phyloP scores from a whole-genome alignment of 2,797 vertebrate species.

The Pseudochromis fuscus region DNA sequence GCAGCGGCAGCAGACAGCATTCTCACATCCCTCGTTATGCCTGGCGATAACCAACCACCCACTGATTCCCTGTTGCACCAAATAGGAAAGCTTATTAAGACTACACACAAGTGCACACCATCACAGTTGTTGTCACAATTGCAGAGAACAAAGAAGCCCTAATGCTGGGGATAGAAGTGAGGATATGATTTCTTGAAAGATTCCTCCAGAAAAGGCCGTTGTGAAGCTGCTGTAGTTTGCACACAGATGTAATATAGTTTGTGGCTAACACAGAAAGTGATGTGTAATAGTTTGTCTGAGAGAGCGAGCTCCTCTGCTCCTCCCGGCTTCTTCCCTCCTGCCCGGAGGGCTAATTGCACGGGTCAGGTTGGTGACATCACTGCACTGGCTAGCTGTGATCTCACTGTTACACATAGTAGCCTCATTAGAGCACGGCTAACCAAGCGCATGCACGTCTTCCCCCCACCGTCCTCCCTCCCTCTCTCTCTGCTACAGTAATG shows the following conservation, averaged over 20 bases:
- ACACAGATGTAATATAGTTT: constrained; percentile 16
- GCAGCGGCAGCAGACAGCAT: constrained; percentile 35
- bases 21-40: constrained; percentile 63
- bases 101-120: constrained; percentile 31
- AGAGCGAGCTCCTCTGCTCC: neutral
- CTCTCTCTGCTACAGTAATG: constrained; percentile 47
- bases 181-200: constrained; percentile 21
- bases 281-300: constrained; percentile 14
- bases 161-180: neutral
- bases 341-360: constrained; percentile 62
- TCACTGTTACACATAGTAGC: constrained; percentile 60
- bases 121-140: constrained; percentile 50
- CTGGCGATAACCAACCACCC: constrained; percentile 60
- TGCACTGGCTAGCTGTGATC: constrained; percentile 66
- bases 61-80: constrained; percentile 55
- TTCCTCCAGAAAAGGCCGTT: neutral
- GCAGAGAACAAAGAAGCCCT: constrained; percentile 42
- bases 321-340: constrained; percentile 2
- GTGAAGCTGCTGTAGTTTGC: constrained; percentile 1
- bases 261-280: neutral
- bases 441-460: constrained; percentile 10
- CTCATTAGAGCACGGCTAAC: constrained; percentile 74
- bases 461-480: neutral
- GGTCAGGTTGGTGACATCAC: constrained; percentile 68
- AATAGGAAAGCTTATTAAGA: constrained; percentile 68